phyloP scores from a whole-genome alignment of 2,888 invertebrate genomes.

The Xestoiulus laeticollis region DNA sequence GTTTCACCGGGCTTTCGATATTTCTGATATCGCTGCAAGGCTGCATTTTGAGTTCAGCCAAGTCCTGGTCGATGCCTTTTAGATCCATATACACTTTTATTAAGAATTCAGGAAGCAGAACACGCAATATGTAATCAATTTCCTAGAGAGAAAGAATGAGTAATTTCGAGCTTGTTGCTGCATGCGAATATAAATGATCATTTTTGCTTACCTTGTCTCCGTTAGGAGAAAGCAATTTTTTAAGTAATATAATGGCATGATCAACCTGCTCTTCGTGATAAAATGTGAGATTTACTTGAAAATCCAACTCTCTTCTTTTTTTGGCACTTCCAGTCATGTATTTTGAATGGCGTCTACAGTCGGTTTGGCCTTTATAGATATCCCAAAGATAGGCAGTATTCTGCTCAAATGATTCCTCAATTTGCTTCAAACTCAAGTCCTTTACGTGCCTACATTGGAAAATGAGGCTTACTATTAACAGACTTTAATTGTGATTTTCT shows the following conservation, averaged over 20 bases:
- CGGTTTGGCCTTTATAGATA: constrained; percentile 41
- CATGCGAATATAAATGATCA: background rate
- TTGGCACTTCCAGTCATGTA: constrained; percentile 10
- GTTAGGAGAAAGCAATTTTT: constrained; percentile 17
- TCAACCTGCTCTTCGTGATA: constrained; percentile 30
- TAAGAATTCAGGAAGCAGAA: constrained; percentile 45
- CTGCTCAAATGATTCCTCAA: background rate
- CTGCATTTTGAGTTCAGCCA: constrained; percentile 8
- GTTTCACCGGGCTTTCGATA: background rate
- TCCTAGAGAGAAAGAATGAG: background rate
- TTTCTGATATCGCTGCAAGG: background rate
- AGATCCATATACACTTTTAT: constrained; percentile 38
- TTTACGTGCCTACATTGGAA: background rate
- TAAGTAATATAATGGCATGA: background rate
- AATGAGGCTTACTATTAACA: background rate
- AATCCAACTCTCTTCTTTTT: constrained; percentile 6
- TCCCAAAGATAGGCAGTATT: background rate
- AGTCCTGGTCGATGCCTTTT: background rate
- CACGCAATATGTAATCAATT: constrained; percentile 3
- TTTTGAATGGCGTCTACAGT: constrained; percentile 16
- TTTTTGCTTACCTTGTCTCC: background rate
- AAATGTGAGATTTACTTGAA: constrained; percentile 31
- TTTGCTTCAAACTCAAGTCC: background rate
- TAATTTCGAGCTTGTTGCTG: background rate
- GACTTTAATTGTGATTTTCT: background rate